These are phyloP conservation scores for Luehdorfia chinensis DNA, from an alignment of 1,140 invertebrate species.

Conservation along the genomic window DNA sequence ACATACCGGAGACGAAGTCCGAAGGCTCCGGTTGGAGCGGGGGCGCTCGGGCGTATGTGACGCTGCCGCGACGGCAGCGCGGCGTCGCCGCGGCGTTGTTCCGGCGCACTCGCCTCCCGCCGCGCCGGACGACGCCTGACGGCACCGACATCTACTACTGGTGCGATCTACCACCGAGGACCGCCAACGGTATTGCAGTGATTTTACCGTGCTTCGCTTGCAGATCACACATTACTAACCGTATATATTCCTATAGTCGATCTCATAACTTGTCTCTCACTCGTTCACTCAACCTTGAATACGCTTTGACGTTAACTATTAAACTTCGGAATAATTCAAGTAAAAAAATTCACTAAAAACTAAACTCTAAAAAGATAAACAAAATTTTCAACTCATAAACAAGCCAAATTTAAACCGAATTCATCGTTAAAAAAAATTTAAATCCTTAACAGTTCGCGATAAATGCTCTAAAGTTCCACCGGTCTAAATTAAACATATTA, in stretches of 20 bases:
- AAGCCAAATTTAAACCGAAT: too few relatives aligned
- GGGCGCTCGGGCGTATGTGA: constrained; percentile 36
- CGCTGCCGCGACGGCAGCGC: constrained; percentile 79
- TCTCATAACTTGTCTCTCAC: not conserved
- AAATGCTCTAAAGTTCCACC: too few relatives aligned
- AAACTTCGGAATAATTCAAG: too few relatives aligned
- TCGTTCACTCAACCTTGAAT: not conserved
- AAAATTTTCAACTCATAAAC: too few relatives aligned
- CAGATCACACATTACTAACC: not conserved
- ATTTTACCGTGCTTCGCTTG: not conserved
- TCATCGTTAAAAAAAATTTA: too few relatives aligned
- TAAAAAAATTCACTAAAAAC: too few relatives aligned
- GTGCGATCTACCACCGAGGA: constrained; percentile 83
- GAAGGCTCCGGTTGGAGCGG: constrained; percentile 58
- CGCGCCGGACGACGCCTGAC: constrained; percentile 86
- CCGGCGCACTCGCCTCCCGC: constrained; percentile 78
- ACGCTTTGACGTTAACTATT: not conserved
- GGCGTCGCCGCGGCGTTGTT: constrained; percentile 37
- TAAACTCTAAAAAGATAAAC: too few relatives aligned
- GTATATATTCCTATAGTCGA: not conserved
- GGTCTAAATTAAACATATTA: too few relatives aligned
- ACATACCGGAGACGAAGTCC: too few relatives aligned
- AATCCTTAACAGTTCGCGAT: too few relatives aligned
- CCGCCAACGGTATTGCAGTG: constrained; percentile 64
- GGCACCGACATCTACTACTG: constrained; percentile 90